Base-by-base conservation (phyloP, 2,113 vertebrate species). In the Uria lomvia region DNA sequence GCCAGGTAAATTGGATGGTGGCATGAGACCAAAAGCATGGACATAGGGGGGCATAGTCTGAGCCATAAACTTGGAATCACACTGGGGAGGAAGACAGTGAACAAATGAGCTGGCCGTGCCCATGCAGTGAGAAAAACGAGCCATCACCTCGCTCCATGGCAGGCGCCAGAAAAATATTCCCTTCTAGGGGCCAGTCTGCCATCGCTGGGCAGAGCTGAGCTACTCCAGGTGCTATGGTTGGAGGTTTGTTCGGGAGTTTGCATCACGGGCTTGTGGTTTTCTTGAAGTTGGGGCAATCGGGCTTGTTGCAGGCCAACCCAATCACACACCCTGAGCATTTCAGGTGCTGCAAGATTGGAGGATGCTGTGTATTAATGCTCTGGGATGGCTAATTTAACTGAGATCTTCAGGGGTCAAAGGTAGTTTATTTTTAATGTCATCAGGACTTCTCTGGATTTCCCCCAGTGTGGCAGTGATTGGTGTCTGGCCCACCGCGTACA, bases 1-100 rank as follows among this genome's bases (percentile, higher is more conserved):
- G 96, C 77, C 92, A 96, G 74, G 45, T 79, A 90, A 91, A 95
- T 50, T 65, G 85, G 81, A 88, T 60, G 40, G 77, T 93, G 92
- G 93, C 87, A 81, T 49, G 87, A 90, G 90, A 96, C 92, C 87
- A 95, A 82, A 87, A 90, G 27, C 52, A 53, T 4, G 58, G 90
- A 91, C 90, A 45, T 9, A 56, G 90, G 0, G 5, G 87, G 93
- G 36, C 49, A 81, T 3, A 81, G 43, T 15, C 82, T 70, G 38
- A 94, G 80, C 86, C 89, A 81, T 84, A 78, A 92, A 67, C 65
- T 36, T 40, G 52, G 80, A 95, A 40, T 76, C 93, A 59, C 68
- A 52, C 47, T 72, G 93, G 38, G 84, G 76, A 89, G 47, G 73
- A 75, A 82, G 89, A 56, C 27, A 75, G 47, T 23, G 84, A 96